Evolutionary conservation across 1,140 invertebrate genomes (phyloP).

Genomic region (Scylla paramamosain): DNA sequence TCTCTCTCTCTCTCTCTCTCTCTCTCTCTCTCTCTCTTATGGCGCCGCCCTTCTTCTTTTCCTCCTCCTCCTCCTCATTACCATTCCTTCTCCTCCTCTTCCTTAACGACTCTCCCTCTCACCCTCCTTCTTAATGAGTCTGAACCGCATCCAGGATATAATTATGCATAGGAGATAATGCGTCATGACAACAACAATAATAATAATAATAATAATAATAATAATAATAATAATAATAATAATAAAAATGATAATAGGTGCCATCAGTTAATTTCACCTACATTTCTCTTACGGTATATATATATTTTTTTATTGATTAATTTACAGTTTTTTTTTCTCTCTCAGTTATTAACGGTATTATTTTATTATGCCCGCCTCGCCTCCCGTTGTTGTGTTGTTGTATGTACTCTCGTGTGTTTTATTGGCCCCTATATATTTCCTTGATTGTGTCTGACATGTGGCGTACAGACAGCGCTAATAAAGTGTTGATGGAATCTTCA

Average conservation of each 20-base stretch:
- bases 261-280: not conserved
- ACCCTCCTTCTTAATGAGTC: not conserved
- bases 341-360: not conserved
- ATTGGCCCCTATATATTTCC: too few species aligned
- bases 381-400: too few species aligned
- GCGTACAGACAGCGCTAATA: too few species aligned
- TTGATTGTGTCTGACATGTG: too few species aligned
- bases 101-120: slow-evolving; percentile 3
- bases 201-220: not conserved
- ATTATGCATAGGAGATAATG: not conserved
- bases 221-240: slow-evolving; percentile 8
- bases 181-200: not conserved
- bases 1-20: not conserved
- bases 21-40: not conserved
- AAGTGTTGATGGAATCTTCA: too few species aligned
- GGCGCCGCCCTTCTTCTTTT: not conserved
- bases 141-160: not conserved
- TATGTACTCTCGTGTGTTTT: too few species aligned
- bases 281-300: not conserved
- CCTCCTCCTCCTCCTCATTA: not conserved
- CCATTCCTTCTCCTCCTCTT: not conserved
- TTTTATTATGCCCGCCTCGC: too few species aligned
- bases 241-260: not conserved
- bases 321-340: not conserved
- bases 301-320: not conserved